Evolutionary conservation across 2,113 vertebrate genomes (phyloP).

Genomic region (Syngnathus floridae): DNA sequence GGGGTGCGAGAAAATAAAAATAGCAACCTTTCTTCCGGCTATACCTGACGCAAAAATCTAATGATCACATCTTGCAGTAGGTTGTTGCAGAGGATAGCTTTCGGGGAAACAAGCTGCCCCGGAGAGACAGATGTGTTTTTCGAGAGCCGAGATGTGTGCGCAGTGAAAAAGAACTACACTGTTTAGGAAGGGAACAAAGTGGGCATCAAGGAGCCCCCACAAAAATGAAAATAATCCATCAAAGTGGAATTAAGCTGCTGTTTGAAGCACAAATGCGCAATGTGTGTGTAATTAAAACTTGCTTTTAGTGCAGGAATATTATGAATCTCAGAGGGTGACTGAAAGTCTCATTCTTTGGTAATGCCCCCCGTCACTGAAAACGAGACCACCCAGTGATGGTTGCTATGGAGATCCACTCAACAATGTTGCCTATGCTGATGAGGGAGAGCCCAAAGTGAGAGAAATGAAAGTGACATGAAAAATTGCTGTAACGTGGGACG

Average conservation of each 20-base stretch:
- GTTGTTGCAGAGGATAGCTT: too few relatives aligned
- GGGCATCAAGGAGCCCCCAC: neutral
- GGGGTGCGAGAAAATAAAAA: slow-evolving; percentile 31
- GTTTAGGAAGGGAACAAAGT: slow-evolving; percentile 19
- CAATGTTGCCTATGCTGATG: slow-evolving; percentile 28
- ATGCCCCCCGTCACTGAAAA: slow-evolving; percentile 10
- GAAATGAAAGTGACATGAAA: slow-evolving; percentile 37
- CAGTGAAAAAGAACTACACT: slow-evolving; percentile 23
- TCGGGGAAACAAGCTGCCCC: slow-evolving; percentile 9
- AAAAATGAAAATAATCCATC: neutral
- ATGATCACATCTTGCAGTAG: slow-evolving; percentile 2
- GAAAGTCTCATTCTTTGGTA: slow-evolving; percentile 20
- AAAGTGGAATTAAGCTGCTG: neutral
- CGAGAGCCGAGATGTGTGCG: slow-evolving; percentile 17
- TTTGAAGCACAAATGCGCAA: neutral
- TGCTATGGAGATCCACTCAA: slow-evolving; percentile 49
- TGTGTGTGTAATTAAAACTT: neutral
- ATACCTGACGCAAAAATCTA: slow-evolving; percentile 3
- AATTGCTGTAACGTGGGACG: slow-evolving; percentile 8
- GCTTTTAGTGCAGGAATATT: slow-evolving; percentile 19
- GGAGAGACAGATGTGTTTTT: slow-evolving; percentile 22
- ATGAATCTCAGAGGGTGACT: slow-evolving; percentile 18
- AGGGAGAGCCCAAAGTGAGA: slow-evolving; percentile 22
- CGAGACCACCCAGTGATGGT: slow-evolving; percentile 42
- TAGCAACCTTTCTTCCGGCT: neutral